Evolutionary conservation across 1,140 invertebrate species (phyloP), one percentile per base, ranked within the genome.

Genomic region (Frieseomelitta varia): DNA sequence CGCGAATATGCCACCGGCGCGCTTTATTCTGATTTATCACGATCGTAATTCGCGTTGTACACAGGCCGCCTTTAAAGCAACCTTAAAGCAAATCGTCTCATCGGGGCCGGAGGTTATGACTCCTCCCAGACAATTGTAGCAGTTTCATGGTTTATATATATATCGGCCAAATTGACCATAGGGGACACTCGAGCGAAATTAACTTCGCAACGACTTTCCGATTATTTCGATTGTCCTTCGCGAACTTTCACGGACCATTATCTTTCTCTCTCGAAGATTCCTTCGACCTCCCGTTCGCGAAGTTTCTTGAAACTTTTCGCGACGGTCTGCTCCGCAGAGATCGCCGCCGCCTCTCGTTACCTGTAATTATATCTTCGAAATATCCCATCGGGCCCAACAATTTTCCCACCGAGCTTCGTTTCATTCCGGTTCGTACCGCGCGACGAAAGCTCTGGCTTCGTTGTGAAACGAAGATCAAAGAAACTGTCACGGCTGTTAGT

Each of bases 211-310:
- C 61, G 47, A 65, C 39, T 65, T 78, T 30, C 47, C 76, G 39
- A 67, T 78, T 78, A 65, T 67, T 77, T 77, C 58, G 51, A 77
- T 65, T 39, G 39, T 21, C 27, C 8, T 47, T 47, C 39, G 39
- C 39, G 19, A 77, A 65, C 58, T 65, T 78, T 65, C 30, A 47
- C 63, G n/a, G 47, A 63, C 75, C 34, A 77, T 4, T 76, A 63
- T 21, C 12, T 21, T 6, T 8, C 39, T 39, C 10, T 39, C 39
- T 39, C 27, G 39, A 0, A 27, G 12, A 76, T 63, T 51, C 58
- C 63, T 77, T 47, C 24, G n/a, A 27, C 58, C 12, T 21, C 11
- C 63, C 12, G 51, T 19, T 27, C 17, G 39, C 39, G 0, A 27
- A 39, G 24, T 63, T 21, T 2, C 2, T 6, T 27, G 0, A 0